phyloP scores from a whole-genome alignment of 2,888 invertebrate genomes.

The Orthonevra nobilis region DNA sequence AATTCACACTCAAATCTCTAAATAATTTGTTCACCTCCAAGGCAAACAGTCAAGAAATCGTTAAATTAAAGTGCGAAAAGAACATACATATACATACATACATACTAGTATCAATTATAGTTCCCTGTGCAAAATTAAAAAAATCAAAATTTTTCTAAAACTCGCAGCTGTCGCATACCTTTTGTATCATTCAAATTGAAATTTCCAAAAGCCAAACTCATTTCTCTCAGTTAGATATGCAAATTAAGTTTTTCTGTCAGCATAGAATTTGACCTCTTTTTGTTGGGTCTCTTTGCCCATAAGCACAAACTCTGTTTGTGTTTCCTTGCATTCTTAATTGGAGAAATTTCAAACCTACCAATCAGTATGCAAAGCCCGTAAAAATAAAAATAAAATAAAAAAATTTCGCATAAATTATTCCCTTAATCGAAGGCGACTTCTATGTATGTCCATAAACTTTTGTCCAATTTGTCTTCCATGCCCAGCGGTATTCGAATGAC shows the following conservation, averaged over 20 bases:
- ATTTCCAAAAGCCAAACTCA: slow-evolving; percentile 36
- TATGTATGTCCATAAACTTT: slow-evolving; percentile 1
- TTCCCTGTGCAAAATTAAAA: no score
- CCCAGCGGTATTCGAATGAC: slow-evolving; percentile 24
- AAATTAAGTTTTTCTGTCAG: slow-evolving; percentile 54
- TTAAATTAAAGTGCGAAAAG: no score
- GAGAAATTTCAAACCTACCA: slow-evolving; percentile 50
- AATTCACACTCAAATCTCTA: no score
- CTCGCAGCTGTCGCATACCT: no score
- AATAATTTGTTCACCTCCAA: no score
- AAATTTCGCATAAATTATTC: slow-evolving; percentile 51
- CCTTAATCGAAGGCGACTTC: slow-evolving; percentile 23
- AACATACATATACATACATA: no score
- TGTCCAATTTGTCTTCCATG: slow-evolving; percentile 10
- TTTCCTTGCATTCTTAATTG: slow-evolving; percentile 52
- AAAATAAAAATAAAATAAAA: slow-evolving; percentile 26
- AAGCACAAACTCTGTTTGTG: slow-evolving; percentile 26
- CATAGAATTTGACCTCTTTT: slow-evolving; percentile 39
- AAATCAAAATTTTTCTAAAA: no score
- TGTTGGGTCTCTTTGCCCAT: slow-evolving; percentile 13
- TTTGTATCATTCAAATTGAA: slow-evolving; percentile 1
- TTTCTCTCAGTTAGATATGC: slow-evolving; percentile 62
- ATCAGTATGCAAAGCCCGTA: slow-evolving; percentile 45
- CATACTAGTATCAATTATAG: no score
- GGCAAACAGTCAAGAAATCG: no score